Evolutionary conservation across 1,140 invertebrate species (phyloP).

Genomic region (Drosophila pseudoobscura): DNA sequence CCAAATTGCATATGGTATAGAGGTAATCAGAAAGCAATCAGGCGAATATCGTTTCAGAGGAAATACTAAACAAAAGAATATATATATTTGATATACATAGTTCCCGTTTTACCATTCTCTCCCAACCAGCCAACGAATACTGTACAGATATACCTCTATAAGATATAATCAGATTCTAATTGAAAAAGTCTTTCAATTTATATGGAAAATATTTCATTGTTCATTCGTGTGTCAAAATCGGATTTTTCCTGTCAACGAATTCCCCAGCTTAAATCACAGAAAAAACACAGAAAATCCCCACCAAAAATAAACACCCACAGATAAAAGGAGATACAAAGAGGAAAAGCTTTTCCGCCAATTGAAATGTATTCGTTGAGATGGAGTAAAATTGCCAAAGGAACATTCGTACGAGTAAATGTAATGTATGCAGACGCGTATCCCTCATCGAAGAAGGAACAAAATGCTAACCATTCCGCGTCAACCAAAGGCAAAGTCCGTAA

Average conservation of each 20-base stretch:
- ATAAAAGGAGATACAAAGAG: slow-evolving; percentile 4
- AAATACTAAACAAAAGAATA: no score
- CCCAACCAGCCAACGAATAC: no score
- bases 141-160: no score
- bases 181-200: no score
- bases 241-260: slow-evolving; percentile 35
- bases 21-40: no score
- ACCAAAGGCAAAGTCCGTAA: slow-evolving; percentile 23
- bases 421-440: slow-evolving; percentile 29
- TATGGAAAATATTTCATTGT: background rate
- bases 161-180: no score
- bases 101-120: no score
- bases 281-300: slow-evolving; percentile 29
- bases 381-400: slow-evolving; percentile 2
- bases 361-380: slow-evolving; percentile 19
- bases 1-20: no score
- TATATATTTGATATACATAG: no score
- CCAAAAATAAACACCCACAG: slow-evolving; percentile 12
- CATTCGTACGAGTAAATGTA: slow-evolving; percentile 5
- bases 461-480: slow-evolving; percentile 21
- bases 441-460: slow-evolving; percentile 14
- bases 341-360: slow-evolving; percentile 41
- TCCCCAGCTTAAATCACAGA: slow-evolving; percentile 18
- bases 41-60: no score
- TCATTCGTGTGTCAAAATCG: slow-evolving; percentile 30